A percentile compares a stretch with the other conserved stretches of the same genome.
Evolutionary conservation across 1,140 invertebrate genomes (phyloP).

Genomic region (Saxidomus purpurata): DNA sequence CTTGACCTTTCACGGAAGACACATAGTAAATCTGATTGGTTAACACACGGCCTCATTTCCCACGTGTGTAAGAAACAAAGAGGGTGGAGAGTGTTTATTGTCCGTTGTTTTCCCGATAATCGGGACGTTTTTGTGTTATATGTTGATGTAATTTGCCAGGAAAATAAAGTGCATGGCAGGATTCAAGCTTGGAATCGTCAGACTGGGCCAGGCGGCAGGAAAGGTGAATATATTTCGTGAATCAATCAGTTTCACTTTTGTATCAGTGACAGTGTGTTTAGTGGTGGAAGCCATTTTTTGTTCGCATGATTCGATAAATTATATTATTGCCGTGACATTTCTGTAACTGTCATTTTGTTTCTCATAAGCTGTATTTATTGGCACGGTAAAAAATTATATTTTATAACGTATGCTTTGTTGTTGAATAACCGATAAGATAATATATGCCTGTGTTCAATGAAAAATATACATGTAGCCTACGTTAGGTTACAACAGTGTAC

Average conservation of each 20-base stretch:
- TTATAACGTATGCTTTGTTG: too few species aligned
- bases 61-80: conserved; percentile 80
- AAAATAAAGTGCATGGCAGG: conserved; percentile 74
- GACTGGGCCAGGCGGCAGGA: conserved; percentile 86
- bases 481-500: too few species aligned
- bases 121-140: neutral
- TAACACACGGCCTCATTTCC: conserved; percentile 70
- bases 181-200: conserved; percentile 85
- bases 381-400: too few species aligned
- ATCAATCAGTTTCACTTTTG: conserved; percentile 49
- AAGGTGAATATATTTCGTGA: conserved; percentile 81
- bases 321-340: neutral
- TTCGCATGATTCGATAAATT: neutral
- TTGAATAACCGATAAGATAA: too few species aligned
- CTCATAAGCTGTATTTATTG: too few species aligned
- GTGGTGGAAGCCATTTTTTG: conserved; percentile 57
- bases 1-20: conserved; percentile 73
- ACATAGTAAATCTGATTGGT: conserved; percentile 70
- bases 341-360: too few species aligned
- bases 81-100: conserved; percentile 55
- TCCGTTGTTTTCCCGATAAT: neutral
- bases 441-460: too few species aligned
- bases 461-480: too few species aligned
- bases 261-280: too few species aligned
- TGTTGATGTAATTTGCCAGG: neutral